A percentile compares a stretch with the other conserved stretches of the same genome.
Evolutionary conservation across 30 jellyfish, hydroid and myxozoan species (phyloP).

Genomic region (Sanderia malayensis): DNA sequence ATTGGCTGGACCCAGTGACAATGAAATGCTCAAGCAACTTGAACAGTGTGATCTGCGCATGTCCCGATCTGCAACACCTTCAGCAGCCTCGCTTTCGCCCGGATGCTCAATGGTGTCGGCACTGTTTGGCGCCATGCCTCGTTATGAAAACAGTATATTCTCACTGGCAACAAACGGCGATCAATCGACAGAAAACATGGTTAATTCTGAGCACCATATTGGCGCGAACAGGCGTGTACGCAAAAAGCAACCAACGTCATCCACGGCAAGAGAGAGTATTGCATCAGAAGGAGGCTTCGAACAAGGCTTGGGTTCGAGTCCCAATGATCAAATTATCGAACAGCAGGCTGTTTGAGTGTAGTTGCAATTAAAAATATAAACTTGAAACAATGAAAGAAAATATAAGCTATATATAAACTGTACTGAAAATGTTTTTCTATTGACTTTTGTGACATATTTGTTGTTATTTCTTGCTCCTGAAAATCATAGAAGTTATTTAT

Average conservation of each 20-base stretch:
- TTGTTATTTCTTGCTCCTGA: no score
- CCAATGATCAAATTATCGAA: conserved; percentile 20
- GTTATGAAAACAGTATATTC: conserved; percentile 42
- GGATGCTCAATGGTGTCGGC: conserved; percentile 67
- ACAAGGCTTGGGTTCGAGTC: conserved; percentile 41
- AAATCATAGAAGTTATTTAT: no score
- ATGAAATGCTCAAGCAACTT: conserved; percentile 70
- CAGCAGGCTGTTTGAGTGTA: no score
- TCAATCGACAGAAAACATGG: conserved; percentile 48
- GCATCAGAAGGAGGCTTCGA: conserved; percentile 67
- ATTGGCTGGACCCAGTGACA: conserved; percentile 82
- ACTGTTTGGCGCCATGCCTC: conserved; percentile 42
- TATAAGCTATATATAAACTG: no score
- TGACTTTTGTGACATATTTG: no score
- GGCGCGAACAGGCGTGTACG: conserved; percentile 41
- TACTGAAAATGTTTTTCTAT: no score
- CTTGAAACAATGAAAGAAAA: no score
- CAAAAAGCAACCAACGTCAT: conserved; percentile 24
- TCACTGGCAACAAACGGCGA: conserved; percentile 52
- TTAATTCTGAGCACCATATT: conserved; percentile 39
- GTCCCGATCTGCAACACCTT: conserved; percentile 92
- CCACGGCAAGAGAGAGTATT: conserved; percentile 38
- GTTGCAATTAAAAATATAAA: no score
- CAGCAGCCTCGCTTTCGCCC: conserved; percentile 73
- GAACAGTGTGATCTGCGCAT: conserved; percentile 88